A percentile compares a stretch with the other conserved stretches of the same genome.
These are phyloP conservation scores for Drosophila saltans DNA, from an alignment of 1,140 invertebrate species.

Conservation along the genomic window DNA sequence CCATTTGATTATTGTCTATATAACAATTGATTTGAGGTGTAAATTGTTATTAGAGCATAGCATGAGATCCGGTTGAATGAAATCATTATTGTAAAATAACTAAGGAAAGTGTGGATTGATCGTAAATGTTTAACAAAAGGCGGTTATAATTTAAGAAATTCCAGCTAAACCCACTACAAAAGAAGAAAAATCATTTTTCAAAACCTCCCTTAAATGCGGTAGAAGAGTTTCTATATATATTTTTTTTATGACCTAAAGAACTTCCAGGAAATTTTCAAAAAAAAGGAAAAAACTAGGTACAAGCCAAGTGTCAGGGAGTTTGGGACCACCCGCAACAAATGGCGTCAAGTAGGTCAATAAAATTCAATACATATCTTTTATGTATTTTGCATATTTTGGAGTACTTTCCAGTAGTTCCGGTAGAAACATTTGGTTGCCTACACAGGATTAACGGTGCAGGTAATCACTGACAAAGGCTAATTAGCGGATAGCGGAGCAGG, in stretches of 20 bases:
- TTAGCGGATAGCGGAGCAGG: slow-evolving; percentile 42
- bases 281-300: not conserved
- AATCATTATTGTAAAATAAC: not conserved
- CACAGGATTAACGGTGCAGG: slow-evolving; percentile 30
- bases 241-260: slow-evolving; percentile 9
- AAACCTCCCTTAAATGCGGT: not conserved
- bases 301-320: slow-evolving; percentile 11
- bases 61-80: not conserved
- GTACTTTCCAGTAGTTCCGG: slow-evolving; percentile 69
- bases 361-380: slow-evolving; percentile 9
- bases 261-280: slow-evolving; percentile 49
- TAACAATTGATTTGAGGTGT: not conserved
- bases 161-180: not conserved
- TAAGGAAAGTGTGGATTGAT: not conserved
- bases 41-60: slow-evolving; percentile 13
- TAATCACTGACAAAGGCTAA: slow-evolving; percentile 40
- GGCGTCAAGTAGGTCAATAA: slow-evolving; percentile 65
- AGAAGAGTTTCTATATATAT: not conserved
- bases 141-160: not conserved
- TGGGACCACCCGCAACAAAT: slow-evolving; percentile 45
- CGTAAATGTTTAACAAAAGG: not conserved
- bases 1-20: not conserved
- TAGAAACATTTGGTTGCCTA: slow-evolving; percentile 27
- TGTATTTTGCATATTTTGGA: slow-evolving; percentile 13
- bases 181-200: not conserved